Conservation (phyloP, 2,888 invertebrate species). For the Cephus nigrinus region DNA sequence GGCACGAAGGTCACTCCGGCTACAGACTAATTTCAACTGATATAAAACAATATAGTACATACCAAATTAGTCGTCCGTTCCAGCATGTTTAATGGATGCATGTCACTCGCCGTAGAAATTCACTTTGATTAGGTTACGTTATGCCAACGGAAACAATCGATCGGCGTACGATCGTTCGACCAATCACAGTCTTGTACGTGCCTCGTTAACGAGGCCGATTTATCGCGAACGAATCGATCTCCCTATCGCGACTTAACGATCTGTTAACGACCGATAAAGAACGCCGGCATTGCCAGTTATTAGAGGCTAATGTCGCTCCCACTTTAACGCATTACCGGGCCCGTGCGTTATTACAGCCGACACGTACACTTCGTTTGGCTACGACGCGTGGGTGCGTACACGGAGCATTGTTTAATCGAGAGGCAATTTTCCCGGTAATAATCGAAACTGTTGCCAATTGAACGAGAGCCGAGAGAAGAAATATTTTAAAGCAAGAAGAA, state of each 20-base stretch:
- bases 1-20: too few species aligned
- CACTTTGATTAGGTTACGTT: background rate
- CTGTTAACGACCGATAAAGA: conserved; percentile 38
- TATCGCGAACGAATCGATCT: conserved; percentile 38
- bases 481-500: background rate
- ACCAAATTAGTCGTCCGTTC: background rate
- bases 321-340: background rate
- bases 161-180: background rate
- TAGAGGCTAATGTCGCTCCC: background rate
- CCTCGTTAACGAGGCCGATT: conserved; percentile 26
- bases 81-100: background rate
- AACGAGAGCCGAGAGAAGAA: background rate
- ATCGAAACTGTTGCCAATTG: background rate
- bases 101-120: background rate
- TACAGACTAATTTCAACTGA: background rate
- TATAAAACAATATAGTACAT: background rate
- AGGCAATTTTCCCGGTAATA: background rate
- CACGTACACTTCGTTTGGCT: background rate
- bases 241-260: conserved; percentile 35
- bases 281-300: conserved; percentile 31
- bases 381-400: background rate
- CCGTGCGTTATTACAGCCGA: background rate
- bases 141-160: background rate
- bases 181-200: background rate
- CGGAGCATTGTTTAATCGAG: background rate